Evolutionary conservation across 2,797 vertebrate species (phyloP).

Genomic region (Anguilla anguilla): DNA sequence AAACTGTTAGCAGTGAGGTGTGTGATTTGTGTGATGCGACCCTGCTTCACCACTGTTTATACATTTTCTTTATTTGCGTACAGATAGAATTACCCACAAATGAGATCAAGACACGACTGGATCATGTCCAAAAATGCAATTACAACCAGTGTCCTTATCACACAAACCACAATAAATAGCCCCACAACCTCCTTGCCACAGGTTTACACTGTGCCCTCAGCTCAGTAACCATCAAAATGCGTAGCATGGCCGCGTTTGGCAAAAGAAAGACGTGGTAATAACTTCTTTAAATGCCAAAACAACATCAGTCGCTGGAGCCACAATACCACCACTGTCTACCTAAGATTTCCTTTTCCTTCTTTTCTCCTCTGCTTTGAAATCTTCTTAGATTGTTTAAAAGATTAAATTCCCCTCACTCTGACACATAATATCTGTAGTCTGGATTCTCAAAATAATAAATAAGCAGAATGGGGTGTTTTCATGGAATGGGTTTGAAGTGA

Average conservation of each 20-base stretch:
- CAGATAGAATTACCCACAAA: constrained; percentile 25
- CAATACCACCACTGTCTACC: neutral
- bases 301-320: constrained; percentile 6
- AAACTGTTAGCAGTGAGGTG: neutral
- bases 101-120: constrained; percentile 21
- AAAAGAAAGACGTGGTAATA: constrained; percentile 30
- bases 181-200: constrained; percentile 17
- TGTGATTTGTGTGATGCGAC: neutral
- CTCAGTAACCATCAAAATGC: constrained; percentile 6
- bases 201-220: constrained; percentile 16
- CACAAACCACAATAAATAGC: neutral
- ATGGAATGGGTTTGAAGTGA: neutral
- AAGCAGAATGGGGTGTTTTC: neutral
- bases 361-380: constrained; percentile 12
- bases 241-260: constrained; percentile 6
- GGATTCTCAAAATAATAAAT: neutral
- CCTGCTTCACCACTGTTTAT: neutral
- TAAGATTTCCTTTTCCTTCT: neutral
- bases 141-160: constrained; percentile 22
- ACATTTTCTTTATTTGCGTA: constrained; percentile 2
- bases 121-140: constrained; percentile 32
- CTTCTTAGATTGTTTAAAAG: constrained; percentile 15
- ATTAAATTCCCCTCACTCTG: constrained; percentile 23
- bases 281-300: constrained; percentile 21
- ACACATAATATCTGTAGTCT: neutral